Evolutionary conservation across 2,113 vertebrate genomes (phyloP), one percentile per base, ranked within the genome.

Genomic region (Sinocyclocheilus rhinocerous): DNA sequence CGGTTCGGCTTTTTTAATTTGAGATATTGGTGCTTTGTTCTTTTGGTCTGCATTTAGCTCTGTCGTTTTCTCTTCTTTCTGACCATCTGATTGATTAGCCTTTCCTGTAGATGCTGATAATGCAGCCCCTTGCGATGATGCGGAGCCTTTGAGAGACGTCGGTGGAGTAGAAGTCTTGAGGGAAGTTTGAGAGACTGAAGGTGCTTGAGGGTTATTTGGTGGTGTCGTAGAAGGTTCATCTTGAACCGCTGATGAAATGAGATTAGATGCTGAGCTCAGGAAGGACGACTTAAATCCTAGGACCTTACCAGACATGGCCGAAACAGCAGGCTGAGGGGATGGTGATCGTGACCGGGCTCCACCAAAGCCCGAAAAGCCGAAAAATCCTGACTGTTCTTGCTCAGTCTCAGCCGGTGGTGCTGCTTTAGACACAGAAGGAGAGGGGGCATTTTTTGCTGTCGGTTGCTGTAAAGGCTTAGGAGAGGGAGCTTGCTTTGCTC

Each of bases 261-360:
- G 90, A 87, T 91, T 94, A 65, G 94, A 95, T 8, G 95, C 94
- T 61, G 95, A 94, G 84, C 91, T 95, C 70, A 95, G 93, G 80
- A 95, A 92, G 26, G 95, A 89, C 65, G 94, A 87, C 63, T 93
- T 85, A 83, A 88, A 93, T 90, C 91, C 90, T 94, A 96, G 91
- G 92, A 95, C 94, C 86, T 95, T 95, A 70, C 94, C 94, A 55
- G 92, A 90, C 73, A 94, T 91, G 61, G 73, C 48, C 6, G 88
- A 78, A 67, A 20, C 86, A 7, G 67, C 89, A 0, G 88, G 70
- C 69, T 94, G 94, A 78, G 90, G 87, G 65, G 89, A 87, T 22
- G 90, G 61, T 4, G 90, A 88, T 65, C 72, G 85, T 55, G 73
- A 89, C 90, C 94, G 94, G 9, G 89, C 20, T 76, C 90, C 90